These are phyloP conservation scores for Argentina silus DNA, from an alignment of 2,797 vertebrate genomes.

Conservation along the genomic window DNA sequence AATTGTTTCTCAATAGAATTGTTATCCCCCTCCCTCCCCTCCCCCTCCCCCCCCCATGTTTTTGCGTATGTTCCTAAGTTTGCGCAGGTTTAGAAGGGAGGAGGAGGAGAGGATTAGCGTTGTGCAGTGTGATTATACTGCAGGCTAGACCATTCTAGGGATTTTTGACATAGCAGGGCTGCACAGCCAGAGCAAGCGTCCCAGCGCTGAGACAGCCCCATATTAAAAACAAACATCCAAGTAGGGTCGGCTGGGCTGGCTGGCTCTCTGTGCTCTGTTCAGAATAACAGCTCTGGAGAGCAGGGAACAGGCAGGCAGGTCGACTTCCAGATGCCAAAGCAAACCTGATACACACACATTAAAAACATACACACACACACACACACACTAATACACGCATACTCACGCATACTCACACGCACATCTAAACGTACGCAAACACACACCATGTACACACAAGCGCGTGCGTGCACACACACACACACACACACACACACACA, in stretches of 20 bases:
- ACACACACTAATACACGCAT: neutral
- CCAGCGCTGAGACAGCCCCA: neutral
- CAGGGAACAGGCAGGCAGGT: slow-evolving; percentile 3
- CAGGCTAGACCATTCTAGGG: slow-evolving; percentile 11
- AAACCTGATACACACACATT: neutral
- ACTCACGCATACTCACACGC: neutral
- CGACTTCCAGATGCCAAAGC: neutral
- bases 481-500: too few relatives aligned
- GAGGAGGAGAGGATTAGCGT: slow-evolving; percentile 21
- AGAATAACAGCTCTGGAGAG: neutral
- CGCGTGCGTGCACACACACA: neutral
- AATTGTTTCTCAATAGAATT: neutral
- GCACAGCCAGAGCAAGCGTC: neutral
- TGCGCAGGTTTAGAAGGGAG: neutral
- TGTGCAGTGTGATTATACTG: slow-evolving; percentile 16
- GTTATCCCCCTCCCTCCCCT: neutral
- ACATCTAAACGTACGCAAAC: neutral
- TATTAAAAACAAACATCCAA: neutral
- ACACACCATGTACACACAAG: too few relatives aligned
- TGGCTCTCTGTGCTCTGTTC: slow-evolving; percentile 1
- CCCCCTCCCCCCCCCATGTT: neutral
- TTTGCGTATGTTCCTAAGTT: neutral
- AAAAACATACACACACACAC: neutral
- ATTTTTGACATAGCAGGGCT: slow-evolving; percentile 13
- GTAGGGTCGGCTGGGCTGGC: neutral